Conservation (phyloP, 2,113 vertebrate genomes). For the Coracopsis vasa region DNA sequence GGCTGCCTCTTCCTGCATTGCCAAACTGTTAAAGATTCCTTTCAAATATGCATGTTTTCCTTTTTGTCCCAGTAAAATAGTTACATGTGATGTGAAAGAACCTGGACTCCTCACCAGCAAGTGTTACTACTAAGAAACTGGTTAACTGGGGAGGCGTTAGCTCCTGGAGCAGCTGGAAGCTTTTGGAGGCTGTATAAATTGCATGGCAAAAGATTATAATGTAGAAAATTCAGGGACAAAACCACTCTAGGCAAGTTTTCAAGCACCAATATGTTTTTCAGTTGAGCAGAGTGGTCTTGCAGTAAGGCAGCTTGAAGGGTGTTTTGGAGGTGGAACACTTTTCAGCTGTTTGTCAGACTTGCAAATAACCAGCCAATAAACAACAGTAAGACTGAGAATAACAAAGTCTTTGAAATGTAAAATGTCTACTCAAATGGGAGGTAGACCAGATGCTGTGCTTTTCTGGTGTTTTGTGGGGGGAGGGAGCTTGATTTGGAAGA, state of each 20-base stretch:
- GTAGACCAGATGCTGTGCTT: background rate
- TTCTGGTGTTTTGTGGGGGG: background rate
- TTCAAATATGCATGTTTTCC: background rate
- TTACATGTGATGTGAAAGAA: background rate
- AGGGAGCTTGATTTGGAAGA: background rate
- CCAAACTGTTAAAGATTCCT: background rate
- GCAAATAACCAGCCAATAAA: background rate
- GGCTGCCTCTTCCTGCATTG: background rate
- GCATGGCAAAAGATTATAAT: background rate
- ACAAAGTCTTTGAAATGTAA: background rate
- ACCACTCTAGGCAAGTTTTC: background rate
- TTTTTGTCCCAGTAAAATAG: background rate
- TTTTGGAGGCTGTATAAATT: background rate
- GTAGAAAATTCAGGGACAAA: background rate
- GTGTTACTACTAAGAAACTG: accelerated
- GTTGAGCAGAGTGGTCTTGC: background rate
- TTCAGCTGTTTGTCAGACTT: background rate
- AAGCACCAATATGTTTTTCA: background rate
- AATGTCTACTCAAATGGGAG: background rate
- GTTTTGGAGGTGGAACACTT: background rate
- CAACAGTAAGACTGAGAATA: background rate
- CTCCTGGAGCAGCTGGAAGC: background rate
- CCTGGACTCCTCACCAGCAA: background rate
- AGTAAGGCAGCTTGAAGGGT: background rate
- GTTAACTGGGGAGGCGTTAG: background rate